Percentiles rank a stretch among this genome's conserved stretches.
These are phyloP conservation scores for Pogonus chalceus DNA, from an alignment of 1,140 invertebrate species.

Conservation along the genomic window DNA sequence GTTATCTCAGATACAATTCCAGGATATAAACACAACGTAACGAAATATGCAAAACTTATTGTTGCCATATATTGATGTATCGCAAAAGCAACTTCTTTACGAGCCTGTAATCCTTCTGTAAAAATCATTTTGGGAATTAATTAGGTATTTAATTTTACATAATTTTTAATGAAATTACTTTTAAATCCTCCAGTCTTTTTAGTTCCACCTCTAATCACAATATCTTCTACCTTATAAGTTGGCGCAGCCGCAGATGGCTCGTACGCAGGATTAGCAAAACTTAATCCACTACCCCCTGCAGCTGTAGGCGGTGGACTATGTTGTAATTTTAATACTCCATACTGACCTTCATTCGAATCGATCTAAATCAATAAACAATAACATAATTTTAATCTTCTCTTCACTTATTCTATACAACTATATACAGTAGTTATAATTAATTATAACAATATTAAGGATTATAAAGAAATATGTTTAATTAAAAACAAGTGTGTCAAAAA, in stretches of 20 bases:
- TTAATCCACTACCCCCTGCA: conserved; percentile 42
- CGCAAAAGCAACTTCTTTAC: conserved; percentile 64
- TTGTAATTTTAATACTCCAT: conserved; percentile 50
- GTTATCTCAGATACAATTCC: conserved; percentile 81
- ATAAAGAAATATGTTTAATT: no score
- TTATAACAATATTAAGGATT: conserved; percentile 9
- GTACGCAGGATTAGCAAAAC: conserved; percentile 72
- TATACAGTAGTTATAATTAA: no score
- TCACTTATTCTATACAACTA: no score
- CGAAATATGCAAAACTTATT: conserved; percentile 76
- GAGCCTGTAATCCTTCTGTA: conserved; percentile 54
- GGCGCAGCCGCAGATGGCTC: conserved; percentile 54
- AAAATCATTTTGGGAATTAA: conserved; percentile 14
- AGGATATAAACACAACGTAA: conserved; percentile 79
- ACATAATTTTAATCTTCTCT: no score
- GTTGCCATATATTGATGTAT: conserved; percentile 85
- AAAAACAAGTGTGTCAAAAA: no score
- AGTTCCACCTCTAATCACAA: conserved; percentile 52
- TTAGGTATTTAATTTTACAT: conserved; percentile 10
- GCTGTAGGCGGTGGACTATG: conserved; percentile 35
- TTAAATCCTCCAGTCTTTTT: conserved; percentile 43
- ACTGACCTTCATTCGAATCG: conserved; percentile 46
- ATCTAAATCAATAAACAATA: conserved; percentile 28
- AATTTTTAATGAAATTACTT: conserved; percentile 43
- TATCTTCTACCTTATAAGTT: conserved; percentile 72